Evolutionary conservation across 1,140 invertebrate genomes (phyloP).

Genomic region (Ericerus pela): DNA sequence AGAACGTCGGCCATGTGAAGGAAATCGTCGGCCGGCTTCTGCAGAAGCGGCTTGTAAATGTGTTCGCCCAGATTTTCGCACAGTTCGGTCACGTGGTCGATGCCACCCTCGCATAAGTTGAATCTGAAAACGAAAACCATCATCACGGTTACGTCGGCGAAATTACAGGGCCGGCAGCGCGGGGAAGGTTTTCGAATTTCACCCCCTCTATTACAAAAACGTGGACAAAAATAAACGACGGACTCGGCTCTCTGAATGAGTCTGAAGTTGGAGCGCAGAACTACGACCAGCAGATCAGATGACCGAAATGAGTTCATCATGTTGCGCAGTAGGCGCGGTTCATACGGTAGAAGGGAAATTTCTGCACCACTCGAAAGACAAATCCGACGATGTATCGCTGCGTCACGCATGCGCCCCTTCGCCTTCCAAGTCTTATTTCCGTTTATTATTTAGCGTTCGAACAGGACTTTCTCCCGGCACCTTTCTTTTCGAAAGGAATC

Average conservation of each 20-base stretch:
- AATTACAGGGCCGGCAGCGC: background rate
- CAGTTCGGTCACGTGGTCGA: constrained; percentile 32
- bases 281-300: background rate
- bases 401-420: no score
- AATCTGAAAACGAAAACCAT: constrained; percentile 31
- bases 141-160: background rate
- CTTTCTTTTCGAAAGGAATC: no score
- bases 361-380: no score
- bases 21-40: constrained; percentile 35
- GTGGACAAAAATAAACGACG: no score
- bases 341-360: no score
- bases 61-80: constrained; percentile 31
- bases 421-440: no score
- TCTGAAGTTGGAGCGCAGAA: background rate
- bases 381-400: no score
- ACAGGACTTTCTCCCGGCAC: no score
- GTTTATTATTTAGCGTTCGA: no score
- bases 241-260: background rate
- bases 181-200: background rate
- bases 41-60: constrained; percentile 31
- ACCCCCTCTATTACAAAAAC: background rate
- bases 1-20: constrained; percentile 33
- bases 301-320: background rate
- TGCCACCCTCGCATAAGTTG: constrained; percentile 37
- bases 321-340: no score